Conservation (phyloP, 2,888 invertebrate genomes). For the Eupithecia insigniata region DNA sequence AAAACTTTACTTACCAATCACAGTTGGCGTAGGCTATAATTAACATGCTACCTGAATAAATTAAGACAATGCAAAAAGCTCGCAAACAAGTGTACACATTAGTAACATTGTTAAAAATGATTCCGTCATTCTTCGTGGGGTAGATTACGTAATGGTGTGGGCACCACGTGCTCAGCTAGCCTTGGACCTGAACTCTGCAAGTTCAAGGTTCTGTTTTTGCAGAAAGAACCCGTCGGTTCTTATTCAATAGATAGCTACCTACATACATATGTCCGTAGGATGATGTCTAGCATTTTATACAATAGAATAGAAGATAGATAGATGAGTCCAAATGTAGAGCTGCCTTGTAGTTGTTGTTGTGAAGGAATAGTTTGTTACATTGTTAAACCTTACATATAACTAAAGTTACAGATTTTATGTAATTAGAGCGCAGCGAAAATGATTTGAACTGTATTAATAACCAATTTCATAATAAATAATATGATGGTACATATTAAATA, state of each 20-base stretch:
- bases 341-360: constrained; percentile 14
- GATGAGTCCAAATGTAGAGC: background rate
- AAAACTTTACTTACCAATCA: background rate
- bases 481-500: too few relatives aligned
- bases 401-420: background rate
- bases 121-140: constrained; percentile 45
- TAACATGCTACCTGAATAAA: constrained; percentile 13
- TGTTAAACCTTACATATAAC: background rate
- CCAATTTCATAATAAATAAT: too few relatives aligned
- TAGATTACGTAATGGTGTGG: constrained; percentile 72
- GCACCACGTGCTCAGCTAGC: constrained; percentile 71
- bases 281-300: background rate
- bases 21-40: background rate
- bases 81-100: background rate
- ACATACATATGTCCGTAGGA: constrained; percentile 55
- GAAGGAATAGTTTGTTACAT: background rate
- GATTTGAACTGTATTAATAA: too few relatives aligned
- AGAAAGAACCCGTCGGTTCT: constrained; percentile 63
- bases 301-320: background rate
- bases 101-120: constrained; percentile 21
- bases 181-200: constrained; percentile 78
- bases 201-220: constrained; percentile 83
- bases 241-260: constrained; percentile 66
- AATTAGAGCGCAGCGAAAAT: background rate
- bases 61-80: constrained; percentile 8